phyloP scores from a whole-genome alignment of 2,888 invertebrate genomes.

The Acronicta leporina region DNA sequence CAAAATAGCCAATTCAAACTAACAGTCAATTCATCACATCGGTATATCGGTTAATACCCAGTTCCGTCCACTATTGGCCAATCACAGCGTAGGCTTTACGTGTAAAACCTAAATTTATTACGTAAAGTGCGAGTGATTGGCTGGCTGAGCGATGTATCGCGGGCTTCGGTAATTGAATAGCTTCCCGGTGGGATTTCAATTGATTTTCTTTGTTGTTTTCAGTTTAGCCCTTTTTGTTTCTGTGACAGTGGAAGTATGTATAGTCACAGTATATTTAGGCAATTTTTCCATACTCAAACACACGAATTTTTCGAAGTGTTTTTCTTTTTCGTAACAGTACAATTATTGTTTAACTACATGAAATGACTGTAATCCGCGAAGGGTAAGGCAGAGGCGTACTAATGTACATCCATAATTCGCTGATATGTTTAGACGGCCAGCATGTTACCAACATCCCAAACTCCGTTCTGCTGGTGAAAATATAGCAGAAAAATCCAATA shows the following conservation, averaged over 20 bases:
- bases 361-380: too few relatives aligned
- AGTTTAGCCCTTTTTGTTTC: slow-evolving; percentile 19
- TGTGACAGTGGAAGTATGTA: not conserved
- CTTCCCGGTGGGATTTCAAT: slow-evolving; percentile 44
- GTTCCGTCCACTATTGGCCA: slow-evolving; percentile 35
- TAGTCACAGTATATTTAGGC: too few relatives aligned
- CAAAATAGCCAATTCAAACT: slow-evolving; percentile 18
- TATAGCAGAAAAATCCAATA: too few relatives aligned
- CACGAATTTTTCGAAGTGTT: too few relatives aligned
- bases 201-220: slow-evolving; percentile 36
- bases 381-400: too few relatives aligned
- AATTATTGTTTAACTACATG: too few relatives aligned
- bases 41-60: slow-evolving; percentile 32
- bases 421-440: too few relatives aligned
- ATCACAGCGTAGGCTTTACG: slow-evolving; percentile 53
- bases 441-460: too few relatives aligned
- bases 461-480: too few relatives aligned
- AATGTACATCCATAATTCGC: too few relatives aligned
- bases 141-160: slow-evolving; percentile 58
- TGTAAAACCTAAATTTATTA: slow-evolving; percentile 72
- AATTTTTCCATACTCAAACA: too few relatives aligned
- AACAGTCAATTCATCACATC: slow-evolving; percentile 38
- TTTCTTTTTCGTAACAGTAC: too few relatives aligned
- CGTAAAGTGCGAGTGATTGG: slow-evolving; percentile 64
- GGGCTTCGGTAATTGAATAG: slow-evolving; percentile 56